Percentiles rank a stretch among this genome's conserved stretches.
Conservation (phyloP, 2,888 invertebrate species). For the Coleophora flavipennella region DNA sequence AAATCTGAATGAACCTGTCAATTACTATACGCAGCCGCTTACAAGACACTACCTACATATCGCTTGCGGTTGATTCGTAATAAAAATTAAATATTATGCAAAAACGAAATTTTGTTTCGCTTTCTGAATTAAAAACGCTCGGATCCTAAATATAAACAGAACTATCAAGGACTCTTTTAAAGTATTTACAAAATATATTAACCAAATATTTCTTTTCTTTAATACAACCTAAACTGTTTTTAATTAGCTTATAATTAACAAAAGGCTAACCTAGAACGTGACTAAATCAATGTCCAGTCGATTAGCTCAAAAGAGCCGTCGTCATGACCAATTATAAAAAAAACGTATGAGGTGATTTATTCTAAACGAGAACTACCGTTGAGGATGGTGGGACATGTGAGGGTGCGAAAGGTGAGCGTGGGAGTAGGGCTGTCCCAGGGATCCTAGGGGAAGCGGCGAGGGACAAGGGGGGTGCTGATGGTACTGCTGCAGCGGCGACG, state of each 20-base stretch:
- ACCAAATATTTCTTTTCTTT: no score
- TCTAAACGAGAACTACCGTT: slow-evolving; percentile 77
- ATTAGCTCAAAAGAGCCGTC: slow-evolving; percentile 5
- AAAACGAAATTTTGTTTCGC: no score
- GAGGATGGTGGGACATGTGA: slow-evolving; percentile 84
- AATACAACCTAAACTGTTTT: slow-evolving; percentile 19
- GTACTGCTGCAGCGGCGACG: slow-evolving; percentile 78
- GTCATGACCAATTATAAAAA: neutral
- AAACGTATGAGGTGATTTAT: neutral
- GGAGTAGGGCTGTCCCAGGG: slow-evolving; percentile 64
- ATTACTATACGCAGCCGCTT: slow-evolving; percentile 37
- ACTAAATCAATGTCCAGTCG: slow-evolving; percentile 50
- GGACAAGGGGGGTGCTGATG: slow-evolving; percentile 83
- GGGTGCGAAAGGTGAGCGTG: slow-evolving; percentile 75
- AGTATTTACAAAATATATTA: slow-evolving; percentile 58
- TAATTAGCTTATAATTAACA: slow-evolving; percentile 41
- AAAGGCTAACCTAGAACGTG: slow-evolving; percentile 50
- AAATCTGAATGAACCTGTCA: slow-evolving; percentile 48
- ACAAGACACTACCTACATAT: slow-evolving; percentile 17
- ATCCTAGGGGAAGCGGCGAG: slow-evolving; percentile 79
- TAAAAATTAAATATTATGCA: no score
- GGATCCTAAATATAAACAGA: slow-evolving; percentile 11
- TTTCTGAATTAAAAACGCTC: slow-evolving; percentile 9
- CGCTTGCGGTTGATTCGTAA: slow-evolving; percentile 19
- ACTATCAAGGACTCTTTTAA: neutral